Conservation (phyloP, 2,797 vertebrate genomes). For the Cyclopterus lumpus region DNA sequence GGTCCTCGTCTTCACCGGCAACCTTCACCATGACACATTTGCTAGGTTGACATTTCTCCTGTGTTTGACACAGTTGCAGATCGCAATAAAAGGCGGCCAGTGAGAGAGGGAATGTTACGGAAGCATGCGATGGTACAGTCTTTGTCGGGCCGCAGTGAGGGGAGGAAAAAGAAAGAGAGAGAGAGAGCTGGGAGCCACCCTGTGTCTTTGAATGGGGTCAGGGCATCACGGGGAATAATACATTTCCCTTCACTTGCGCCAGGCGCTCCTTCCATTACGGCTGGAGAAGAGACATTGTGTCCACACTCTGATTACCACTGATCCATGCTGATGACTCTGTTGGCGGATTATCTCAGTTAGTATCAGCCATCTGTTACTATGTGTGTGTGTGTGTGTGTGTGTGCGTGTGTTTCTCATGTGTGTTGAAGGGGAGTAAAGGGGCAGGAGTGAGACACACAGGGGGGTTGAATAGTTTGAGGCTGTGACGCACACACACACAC, state of each 20-base stretch:
- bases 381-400: slow-evolving; percentile 62
- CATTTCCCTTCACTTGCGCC: slow-evolving; percentile 78
- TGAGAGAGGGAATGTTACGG: slow-evolving; percentile 47
- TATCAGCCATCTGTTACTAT: slow-evolving; percentile 91
- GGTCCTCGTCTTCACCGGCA: slow-evolving; percentile 45
- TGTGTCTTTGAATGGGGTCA: slow-evolving; percentile 84
- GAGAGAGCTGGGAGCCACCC: slow-evolving; percentile 67
- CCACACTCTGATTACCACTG: slow-evolving; percentile 90
- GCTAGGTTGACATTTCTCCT: slow-evolving; percentile 60
- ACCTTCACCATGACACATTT: slow-evolving; percentile 52
- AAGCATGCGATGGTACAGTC: slow-evolving; percentile 55
- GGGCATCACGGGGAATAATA: slow-evolving; percentile 81
- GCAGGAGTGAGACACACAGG: slow-evolving; percentile 68
- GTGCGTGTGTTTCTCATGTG: slow-evolving; percentile 19
- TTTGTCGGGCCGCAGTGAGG: slow-evolving; percentile 56
- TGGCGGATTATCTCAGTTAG: slow-evolving; percentile 91
- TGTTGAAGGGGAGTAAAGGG: slow-evolving; percentile 62
- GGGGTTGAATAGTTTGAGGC: slow-evolving; percentile 67
- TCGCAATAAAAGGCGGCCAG: slow-evolving; percentile 56
- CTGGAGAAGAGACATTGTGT: slow-evolving; percentile 83
- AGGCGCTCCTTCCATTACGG: slow-evolving; percentile 81
- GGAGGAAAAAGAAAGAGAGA: slow-evolving; percentile 33
- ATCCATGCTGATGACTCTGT: slow-evolving; percentile 92
- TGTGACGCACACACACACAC: slow-evolving; percentile 45
- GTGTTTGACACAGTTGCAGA: slow-evolving; percentile 54